A percentile compares a stretch with the other conserved stretches of the same genome.
Conservation (phyloP, 2,797 vertebrate genomes). For the Amblyopsis hoosieri region DNA sequence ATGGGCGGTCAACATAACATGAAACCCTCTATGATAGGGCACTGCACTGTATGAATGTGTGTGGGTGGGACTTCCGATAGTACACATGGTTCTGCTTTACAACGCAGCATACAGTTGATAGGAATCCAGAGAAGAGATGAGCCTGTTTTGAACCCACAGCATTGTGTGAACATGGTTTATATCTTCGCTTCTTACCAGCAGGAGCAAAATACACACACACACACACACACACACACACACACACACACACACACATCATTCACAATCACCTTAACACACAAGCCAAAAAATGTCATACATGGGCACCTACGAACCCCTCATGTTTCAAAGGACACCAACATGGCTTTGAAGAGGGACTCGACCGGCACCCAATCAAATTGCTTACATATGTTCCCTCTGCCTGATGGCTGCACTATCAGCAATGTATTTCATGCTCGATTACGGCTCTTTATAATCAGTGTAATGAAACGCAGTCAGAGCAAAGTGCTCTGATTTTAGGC, state of each 20-base stretch:
- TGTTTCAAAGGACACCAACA: conserved; percentile 28
- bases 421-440: conserved; percentile 66
- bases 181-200: conserved; percentile 2
- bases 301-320: conserved; percentile 29
- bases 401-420: conserved; percentile 55
- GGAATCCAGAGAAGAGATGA: background rate
- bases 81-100: background rate
- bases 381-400: conserved; percentile 53
- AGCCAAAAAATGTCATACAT: conserved; percentile 11
- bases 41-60: background rate
- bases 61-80: background rate
- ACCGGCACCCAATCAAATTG: conserved; percentile 51
- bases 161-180: background rate
- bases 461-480: conserved; percentile 62
- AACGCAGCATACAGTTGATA: background rate
- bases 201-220: conserved; percentile 11
- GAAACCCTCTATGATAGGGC: too few species aligned
- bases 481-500: conserved; percentile 37
- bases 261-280: conserved; percentile 2
- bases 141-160: too few species aligned
- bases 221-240: conserved; percentile 3
- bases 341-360: conserved; percentile 27
- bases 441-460: conserved; percentile 59
- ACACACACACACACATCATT: background rate
- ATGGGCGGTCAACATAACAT: too few species aligned